These are phyloP conservation scores for Fukomys damarensis DNA, from an alignment of 2,113 vertebrate genomes.

Conservation along the genomic window DNA sequence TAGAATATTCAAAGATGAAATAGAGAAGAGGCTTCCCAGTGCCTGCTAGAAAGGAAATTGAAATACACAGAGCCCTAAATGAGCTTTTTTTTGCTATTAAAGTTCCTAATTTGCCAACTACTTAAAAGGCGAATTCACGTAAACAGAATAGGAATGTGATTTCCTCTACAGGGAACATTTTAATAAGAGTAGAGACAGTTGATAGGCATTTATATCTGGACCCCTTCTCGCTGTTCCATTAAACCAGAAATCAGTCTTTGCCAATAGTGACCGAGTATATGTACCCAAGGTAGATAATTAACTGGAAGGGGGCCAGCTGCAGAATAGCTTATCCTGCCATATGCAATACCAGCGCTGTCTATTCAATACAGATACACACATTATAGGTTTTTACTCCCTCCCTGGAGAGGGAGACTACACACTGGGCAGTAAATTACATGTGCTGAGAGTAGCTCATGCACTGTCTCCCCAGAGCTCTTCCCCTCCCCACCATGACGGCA, in stretches of 20 bases:
- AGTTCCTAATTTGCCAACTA: slow-evolving; percentile 46
- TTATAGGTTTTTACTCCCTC: slow-evolving; percentile 54
- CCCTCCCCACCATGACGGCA: slow-evolving; percentile 37
- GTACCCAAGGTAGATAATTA: slow-evolving; percentile 72
- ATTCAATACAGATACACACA: background rate
- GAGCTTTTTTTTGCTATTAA: slow-evolving; percentile 4
- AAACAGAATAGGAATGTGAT: slow-evolving; percentile 28
- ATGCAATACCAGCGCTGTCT: slow-evolving; percentile 42
- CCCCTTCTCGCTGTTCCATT: slow-evolving; percentile 79
- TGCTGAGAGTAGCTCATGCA: slow-evolving; percentile 34
- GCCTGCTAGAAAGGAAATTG: slow-evolving; percentile 6
- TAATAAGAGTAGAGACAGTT: slow-evolving; percentile 51
- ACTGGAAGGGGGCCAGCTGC: slow-evolving; percentile 73
- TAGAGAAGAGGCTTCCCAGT: background rate
- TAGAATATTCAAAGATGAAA: slow-evolving; percentile 53
- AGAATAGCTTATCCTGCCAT: slow-evolving; percentile 58
- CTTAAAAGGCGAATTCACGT: slow-evolving; percentile 62
- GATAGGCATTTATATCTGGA: slow-evolving; percentile 63
- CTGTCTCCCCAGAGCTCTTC: slow-evolving; percentile 8
- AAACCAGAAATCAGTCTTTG: slow-evolving; percentile 81
- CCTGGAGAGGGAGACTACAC: background rate
- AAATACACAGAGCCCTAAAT: rapidly evolving
- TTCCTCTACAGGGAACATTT: slow-evolving; percentile 59
- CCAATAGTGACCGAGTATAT: slow-evolving; percentile 30
- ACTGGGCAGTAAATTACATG: slow-evolving; percentile 41